These are phyloP conservation scores for Deilephila elpenor DNA, from an alignment of 2,888 invertebrate species.

Conservation along the genomic window DNA sequence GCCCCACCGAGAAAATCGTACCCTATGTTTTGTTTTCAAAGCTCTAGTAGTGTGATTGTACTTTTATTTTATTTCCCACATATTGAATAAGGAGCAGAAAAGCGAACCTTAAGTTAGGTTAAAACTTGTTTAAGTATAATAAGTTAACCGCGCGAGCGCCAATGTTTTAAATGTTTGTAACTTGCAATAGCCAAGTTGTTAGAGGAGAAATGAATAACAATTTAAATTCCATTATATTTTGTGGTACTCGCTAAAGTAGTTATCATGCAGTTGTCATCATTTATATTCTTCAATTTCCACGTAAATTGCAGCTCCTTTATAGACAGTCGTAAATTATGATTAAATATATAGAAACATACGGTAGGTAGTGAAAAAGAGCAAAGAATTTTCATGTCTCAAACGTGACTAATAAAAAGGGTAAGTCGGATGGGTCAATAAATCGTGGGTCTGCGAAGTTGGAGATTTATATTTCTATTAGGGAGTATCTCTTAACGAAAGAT, in stretches of 20 bases:
- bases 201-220: background rate
- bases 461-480: constrained; percentile 77
- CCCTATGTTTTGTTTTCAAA: constrained; percentile 66
- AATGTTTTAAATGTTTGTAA: background rate
- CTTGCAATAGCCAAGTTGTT: background rate
- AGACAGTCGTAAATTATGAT: background rate
- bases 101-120: background rate
- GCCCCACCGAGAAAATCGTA: constrained; percentile 63
- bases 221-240: background rate
- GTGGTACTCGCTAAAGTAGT: no score
- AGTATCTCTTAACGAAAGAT: constrained; percentile 28
- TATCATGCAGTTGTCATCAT: no score
- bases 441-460: constrained; percentile 60
- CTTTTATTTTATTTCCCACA: constrained; percentile 42
- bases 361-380: constrained; percentile 51
- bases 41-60: constrained; percentile 70
- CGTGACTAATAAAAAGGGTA: constrained; percentile 77
- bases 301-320: background rate
- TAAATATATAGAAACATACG: constrained; percentile 49
- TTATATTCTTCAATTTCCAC: background rate
- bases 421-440: constrained; percentile 70
- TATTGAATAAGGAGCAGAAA: background rate
- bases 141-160: background rate
- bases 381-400: constrained; percentile 67
- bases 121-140: background rate